A percentile compares a stretch with the other conserved stretches of the same genome.
Conservation (phyloP, 1,140 invertebrate genomes). For the Andricus grossulariae region DNA sequence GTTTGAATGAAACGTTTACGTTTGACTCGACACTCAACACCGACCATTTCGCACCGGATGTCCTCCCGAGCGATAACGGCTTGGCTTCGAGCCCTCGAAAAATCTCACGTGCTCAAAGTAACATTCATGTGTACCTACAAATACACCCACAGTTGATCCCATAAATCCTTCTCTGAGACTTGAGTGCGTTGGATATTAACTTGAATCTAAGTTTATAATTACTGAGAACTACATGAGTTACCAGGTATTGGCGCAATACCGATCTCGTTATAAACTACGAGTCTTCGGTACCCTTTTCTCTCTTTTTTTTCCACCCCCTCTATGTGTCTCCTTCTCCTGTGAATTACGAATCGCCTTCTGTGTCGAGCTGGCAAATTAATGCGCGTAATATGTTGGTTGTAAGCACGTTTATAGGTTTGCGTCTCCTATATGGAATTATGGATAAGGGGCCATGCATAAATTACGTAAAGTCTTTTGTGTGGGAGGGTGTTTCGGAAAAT, state of each 20-base stretch:
- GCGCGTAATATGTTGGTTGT: constrained; percentile 70
- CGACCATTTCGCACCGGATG: constrained; percentile 39
- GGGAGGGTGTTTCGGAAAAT: too few relatives aligned
- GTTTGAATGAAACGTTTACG: constrained; percentile 10
- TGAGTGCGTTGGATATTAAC: constrained; percentile 63
- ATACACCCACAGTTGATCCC: constrained; percentile 61
- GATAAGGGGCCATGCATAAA: too few relatives aligned
- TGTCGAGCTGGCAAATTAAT: constrained; percentile 70
- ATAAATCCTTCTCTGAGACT: constrained; percentile 63
- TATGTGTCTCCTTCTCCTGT: too few relatives aligned
- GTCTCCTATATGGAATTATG: constrained; percentile 39
- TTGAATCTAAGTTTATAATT: constrained; percentile 72
- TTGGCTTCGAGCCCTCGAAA: constrained; percentile 50
- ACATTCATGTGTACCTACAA: constrained; percentile 47
- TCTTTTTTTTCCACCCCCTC: constrained; percentile 41
- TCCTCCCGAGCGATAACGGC: constrained; percentile 39
- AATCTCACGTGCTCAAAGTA: constrained; percentile 34
- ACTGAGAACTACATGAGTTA: constrained; percentile 60
- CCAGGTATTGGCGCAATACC: constrained; percentile 58
- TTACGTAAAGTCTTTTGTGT: too few relatives aligned
- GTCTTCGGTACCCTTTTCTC: constrained; percentile 38
- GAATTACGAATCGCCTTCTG: constrained; percentile 60
- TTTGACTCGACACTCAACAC: too few relatives aligned
- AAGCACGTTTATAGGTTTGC: constrained; percentile 69
- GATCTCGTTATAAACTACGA: constrained; percentile 53